Evolutionary conservation across 2,797 vertebrate species (phyloP).

Genomic region (Characodon lateralis): DNA sequence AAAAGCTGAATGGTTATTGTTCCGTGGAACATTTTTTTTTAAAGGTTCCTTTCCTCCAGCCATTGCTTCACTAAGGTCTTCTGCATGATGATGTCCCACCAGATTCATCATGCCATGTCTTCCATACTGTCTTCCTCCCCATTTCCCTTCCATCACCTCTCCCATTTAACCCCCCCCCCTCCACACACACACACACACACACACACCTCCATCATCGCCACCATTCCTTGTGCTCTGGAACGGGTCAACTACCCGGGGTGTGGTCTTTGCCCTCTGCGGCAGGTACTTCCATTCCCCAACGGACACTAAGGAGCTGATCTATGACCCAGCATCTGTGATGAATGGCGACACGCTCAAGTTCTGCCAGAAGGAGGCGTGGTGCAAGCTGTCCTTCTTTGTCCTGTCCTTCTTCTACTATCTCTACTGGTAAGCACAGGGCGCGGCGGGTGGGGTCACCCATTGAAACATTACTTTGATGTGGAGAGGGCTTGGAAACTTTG

Average conservation of each 20-base stretch:
- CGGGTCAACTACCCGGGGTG: constrained; percentile 75
- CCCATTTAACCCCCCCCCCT: background rate
- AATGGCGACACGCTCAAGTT: constrained; percentile 94
- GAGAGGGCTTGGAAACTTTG: constrained; percentile 3
- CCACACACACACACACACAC: too few relatives aligned
- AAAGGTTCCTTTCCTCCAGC: constrained; percentile 14
- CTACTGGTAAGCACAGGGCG: constrained; percentile 88
- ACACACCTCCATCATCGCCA: background rate
- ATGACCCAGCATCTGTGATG: constrained; percentile 95
- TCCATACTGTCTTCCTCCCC: constrained; percentile 46
- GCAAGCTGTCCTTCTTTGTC: constrained; percentile 97
- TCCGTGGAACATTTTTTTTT: background rate
- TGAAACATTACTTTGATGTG: background rate
- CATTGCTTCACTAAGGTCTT: constrained; percentile 42
- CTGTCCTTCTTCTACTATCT: constrained; percentile 99
- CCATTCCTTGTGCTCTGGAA: constrained; percentile 52
- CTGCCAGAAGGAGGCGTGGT: constrained; percentile 99
- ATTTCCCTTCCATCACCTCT: constrained; percentile 36
- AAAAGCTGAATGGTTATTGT: background rate
- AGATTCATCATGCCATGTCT: constrained; percentile 70
- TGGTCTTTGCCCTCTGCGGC: constrained; percentile 78
- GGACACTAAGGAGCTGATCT: constrained; percentile 93
- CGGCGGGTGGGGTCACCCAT: background rate
- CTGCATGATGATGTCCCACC: constrained; percentile 51
- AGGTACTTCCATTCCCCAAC: constrained; percentile 98